Percentiles rank a stretch among this genome's conserved stretches.
Conservation (phyloP, 2,113 vertebrate genomes). For the Apodemus sylvaticus region DNA sequence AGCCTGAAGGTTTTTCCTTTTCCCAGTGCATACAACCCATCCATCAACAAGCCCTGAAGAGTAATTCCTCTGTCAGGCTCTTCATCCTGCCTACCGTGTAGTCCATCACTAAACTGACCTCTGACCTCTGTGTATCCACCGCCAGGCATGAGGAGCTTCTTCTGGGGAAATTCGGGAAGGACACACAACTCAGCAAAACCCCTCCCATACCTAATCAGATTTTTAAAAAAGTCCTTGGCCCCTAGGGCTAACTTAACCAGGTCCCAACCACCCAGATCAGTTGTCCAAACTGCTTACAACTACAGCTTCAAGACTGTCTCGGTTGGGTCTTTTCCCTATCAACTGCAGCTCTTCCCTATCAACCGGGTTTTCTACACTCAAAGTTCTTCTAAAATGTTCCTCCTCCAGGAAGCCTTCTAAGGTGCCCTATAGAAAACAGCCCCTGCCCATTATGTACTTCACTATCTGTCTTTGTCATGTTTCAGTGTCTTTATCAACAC, state of each 20-base stretch:
- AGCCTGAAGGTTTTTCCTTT: background rate
- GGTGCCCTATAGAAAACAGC: background rate
- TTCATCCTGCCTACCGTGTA: background rate
- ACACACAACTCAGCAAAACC: background rate
- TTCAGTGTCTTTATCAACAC: background rate
- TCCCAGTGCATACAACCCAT: rapidly evolving
- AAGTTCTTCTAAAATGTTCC: background rate
- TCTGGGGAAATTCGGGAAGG: background rate
- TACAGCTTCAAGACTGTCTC: background rate
- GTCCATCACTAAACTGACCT: background rate
- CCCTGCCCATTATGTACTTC: background rate
- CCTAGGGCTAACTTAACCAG: background rate
- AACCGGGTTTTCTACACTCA: background rate
- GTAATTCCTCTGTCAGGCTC: background rate
- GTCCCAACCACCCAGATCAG: background rate
- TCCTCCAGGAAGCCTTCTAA: background rate
- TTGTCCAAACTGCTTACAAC: background rate
- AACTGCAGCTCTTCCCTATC: too few species aligned
- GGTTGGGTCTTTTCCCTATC: too few species aligned
- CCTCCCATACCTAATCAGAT: background rate
- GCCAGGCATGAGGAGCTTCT: background rate
- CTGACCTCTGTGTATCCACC: rapidly evolving
- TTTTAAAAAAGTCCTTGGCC: background rate
- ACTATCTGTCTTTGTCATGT: background rate
- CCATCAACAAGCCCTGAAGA: background rate